Conservation (phyloP, 2,888 invertebrate genomes). For the Byasa hedistus region DNA sequence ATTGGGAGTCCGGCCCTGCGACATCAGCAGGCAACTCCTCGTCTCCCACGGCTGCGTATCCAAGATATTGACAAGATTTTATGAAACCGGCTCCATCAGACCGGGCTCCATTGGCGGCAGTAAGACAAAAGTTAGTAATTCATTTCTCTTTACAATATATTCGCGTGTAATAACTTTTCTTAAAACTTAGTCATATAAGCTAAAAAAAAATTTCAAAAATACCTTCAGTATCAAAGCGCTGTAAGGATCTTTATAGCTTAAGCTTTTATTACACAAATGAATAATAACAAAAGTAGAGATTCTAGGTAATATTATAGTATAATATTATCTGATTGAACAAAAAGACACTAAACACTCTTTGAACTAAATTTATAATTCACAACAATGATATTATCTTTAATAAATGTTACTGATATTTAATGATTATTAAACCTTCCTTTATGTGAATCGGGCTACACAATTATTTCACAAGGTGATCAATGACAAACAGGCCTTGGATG, state of each 20-base stretch:
- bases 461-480: too few relatives aligned
- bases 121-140: conserved; percentile 92
- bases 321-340: too few relatives aligned
- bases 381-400: too few relatives aligned
- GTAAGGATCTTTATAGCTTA: background rate
- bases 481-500: too few relatives aligned
- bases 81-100: conserved; percentile 97
- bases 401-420: too few relatives aligned
- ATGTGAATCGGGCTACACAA: too few relatives aligned
- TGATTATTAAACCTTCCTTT: too few relatives aligned
- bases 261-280: background rate
- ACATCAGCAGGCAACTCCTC: conserved; percentile 95
- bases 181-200: too few relatives aligned
- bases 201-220: too few relatives aligned
- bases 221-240: too few relatives aligned
- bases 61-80: conserved; percentile 96
- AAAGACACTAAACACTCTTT: background rate
- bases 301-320: background rate
- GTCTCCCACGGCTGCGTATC: conserved; percentile 99
- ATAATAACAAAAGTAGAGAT: background rate
- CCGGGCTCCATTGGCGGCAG: conserved; percentile 97
- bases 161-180: too few relatives aligned
- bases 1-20: conserved; percentile 96
- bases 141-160: background rate
- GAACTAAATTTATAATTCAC: too few relatives aligned